phyloP scores from a whole-genome alignment of 1,140 invertebrate species.

The Drosophila santomea region DNA sequence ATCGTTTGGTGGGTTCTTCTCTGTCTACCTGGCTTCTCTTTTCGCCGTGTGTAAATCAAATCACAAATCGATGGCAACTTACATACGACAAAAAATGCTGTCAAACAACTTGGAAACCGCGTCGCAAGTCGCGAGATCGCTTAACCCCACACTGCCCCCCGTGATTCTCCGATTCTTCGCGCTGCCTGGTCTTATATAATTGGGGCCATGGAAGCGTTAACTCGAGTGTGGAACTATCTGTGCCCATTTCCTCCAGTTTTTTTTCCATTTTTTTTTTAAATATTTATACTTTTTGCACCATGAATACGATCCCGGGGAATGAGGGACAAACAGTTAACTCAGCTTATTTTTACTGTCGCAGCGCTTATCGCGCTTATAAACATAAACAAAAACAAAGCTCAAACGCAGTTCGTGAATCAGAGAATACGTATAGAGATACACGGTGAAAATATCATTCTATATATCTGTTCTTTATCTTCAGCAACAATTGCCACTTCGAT shows the following conservation, averaged over 20 bases:
- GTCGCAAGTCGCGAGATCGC: slow-evolving; percentile 28
- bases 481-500: too few species aligned
- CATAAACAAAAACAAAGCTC: slow-evolving; percentile 34
- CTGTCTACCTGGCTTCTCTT: neutral
- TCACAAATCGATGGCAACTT: slow-evolving; percentile 31
- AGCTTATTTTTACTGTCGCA: slow-evolving; percentile 22
- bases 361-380: slow-evolving; percentile 32
- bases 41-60: slow-evolving; percentile 47
- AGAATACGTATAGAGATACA: neutral
- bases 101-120: slow-evolving; percentile 52
- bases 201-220: slow-evolving; percentile 41
- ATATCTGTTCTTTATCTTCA: neutral
- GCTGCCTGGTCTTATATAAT: slow-evolving; percentile 21
- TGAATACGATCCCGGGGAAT: slow-evolving; percentile 20
- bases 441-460: neutral
- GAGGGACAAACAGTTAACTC: slow-evolving; percentile 12
- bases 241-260: slow-evolving; percentile 19
- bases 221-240: slow-evolving; percentile 19
- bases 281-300: slow-evolving; percentile 11
- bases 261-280: slow-evolving; percentile 1
- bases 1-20: slow-evolving; percentile 2
- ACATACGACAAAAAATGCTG: slow-evolving; percentile 55
- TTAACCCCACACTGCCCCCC: slow-evolving; percentile 1
- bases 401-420: slow-evolving; percentile 31
- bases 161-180: neutral